Evolutionary conservation across 2,888 invertebrate genomes (phyloP), one percentile per base, ranked within the genome.

Genomic region (Ormia ochracea): DNA sequence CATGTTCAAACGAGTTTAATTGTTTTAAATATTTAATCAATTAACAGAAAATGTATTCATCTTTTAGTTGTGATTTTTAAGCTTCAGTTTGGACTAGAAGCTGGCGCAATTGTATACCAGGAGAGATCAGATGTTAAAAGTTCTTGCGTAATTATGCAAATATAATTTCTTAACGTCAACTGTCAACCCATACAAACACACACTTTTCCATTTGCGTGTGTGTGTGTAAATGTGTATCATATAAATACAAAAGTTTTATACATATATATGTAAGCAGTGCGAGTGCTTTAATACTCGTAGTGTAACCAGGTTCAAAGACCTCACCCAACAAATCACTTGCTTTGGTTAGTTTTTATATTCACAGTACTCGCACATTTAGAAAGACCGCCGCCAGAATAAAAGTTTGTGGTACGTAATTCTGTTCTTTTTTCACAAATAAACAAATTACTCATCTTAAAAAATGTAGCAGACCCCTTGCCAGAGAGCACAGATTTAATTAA

Each of bases 241-340:
- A n/a, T n/a, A n/a, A n/a, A n/a, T n/a, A n/a, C n/a, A n/a, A n/a
- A 14, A 14, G n/a, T 36, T 2, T 36, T 36, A 1, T 38, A 38
- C 14, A 9, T 38, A 38, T 36, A 10, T 36, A 12, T 14, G 2
- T 41, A n/a, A n/a, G 38, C 14, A 12, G 4, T 66, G 52, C 52
- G 17, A 48, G 23, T 48, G 33, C 48, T 23, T 38, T 36, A 38
- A 26, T n/a, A n/a, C n/a, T 4, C 14, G 38, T 50, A 26, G 68
- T 43, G 33, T 69, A 50, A 52, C 36, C 21, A 43, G 65, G 81
- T 77, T 81, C 81, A 81, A 81, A 74, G 77, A 81, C 77, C 81
- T 77, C 77, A 73, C 77, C 73, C 72, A 81, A 69, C 68, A 77
- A 80, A 80, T 72, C 66, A 76, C 76, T 76, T 75, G 72, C 80